Conservation (phyloP, 2,113 vertebrate genomes). For the Epinephelus cyanopodus region DNA sequence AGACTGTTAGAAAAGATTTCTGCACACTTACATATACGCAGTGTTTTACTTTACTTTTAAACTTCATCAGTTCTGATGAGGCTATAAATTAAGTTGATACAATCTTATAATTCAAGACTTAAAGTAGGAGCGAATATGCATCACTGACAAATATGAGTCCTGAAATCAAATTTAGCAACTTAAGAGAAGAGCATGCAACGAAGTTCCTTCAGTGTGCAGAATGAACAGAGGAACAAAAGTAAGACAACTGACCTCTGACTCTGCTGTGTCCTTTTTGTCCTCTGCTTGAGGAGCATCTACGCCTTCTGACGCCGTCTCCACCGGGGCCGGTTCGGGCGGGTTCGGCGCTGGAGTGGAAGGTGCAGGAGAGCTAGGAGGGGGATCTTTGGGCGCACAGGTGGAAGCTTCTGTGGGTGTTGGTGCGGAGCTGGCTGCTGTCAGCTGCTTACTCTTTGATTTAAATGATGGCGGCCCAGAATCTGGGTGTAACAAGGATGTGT, state of each 20-base stretch:
- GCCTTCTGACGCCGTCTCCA: slow-evolving; percentile 18
- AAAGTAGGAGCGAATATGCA: too few relatives aligned
- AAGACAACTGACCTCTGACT: slow-evolving; percentile 74
- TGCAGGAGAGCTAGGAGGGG: slow-evolving; percentile 13
- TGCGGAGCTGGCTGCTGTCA: slow-evolving; percentile 20
- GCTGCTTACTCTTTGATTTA: slow-evolving; percentile 66
- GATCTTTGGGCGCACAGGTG: background rate
- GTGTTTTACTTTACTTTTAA: too few relatives aligned
- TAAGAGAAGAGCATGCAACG: background rate
- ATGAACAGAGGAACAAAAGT: background rate
- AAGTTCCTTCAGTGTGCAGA: background rate
- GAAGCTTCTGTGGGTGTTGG: slow-evolving; percentile 9
- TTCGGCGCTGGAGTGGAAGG: slow-evolving; percentile 4
- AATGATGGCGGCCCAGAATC: slow-evolving; percentile 54
- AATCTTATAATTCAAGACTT: too few relatives aligned
- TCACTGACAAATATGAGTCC: background rate
- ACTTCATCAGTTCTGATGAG: too few relatives aligned
- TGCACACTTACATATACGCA: too few relatives aligned
- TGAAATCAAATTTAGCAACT: background rate
- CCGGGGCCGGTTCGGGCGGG: slow-evolving; percentile 14
- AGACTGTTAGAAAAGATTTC: too few relatives aligned
- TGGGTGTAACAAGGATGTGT: slow-evolving; percentile 2
- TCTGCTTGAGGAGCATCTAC: slow-evolving; percentile 37
- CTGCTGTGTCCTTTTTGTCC: slow-evolving; percentile 58
- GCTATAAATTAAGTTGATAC: too few relatives aligned